These are phyloP conservation scores for Python bivittatus DNA, from an alignment of 2,113 vertebrate species.

Conservation along the genomic window DNA sequence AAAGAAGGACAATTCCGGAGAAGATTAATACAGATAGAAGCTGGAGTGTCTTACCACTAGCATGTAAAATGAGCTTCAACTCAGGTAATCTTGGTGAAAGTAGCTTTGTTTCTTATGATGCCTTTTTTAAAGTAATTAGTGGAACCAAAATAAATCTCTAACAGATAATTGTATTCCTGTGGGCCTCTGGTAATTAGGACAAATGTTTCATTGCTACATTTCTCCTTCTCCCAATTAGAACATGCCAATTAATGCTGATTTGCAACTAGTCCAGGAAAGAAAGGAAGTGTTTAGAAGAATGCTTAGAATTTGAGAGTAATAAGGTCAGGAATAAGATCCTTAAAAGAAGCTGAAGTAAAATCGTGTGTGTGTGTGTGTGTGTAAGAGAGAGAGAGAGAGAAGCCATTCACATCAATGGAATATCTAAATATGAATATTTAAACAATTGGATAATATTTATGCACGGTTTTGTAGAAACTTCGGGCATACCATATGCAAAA, in stretches of 20 bases:
- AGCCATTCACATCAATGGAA: neutral
- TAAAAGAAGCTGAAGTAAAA: neutral
- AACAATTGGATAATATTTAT: neutral
- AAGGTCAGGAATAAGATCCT: constrained; percentile 18
- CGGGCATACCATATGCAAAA: neutral
- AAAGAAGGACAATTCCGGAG: neutral
- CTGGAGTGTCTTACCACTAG: neutral
- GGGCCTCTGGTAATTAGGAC: constrained; percentile 30
- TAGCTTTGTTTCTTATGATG: constrained; percentile 22
- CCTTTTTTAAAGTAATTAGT: constrained; percentile 25
- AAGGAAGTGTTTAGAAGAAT: neutral
- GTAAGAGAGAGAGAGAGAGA: neutral
- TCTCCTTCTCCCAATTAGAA: constrained; percentile 25
- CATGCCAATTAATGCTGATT: constrained; percentile 30
- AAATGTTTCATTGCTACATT: constrained; percentile 31
- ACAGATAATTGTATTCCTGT: constrained; percentile 30
- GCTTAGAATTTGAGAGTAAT: neutral
- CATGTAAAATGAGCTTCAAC: neutral
- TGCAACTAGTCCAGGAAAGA: neutral
- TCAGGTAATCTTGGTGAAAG: neutral
- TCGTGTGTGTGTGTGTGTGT: neutral
- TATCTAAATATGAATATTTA: neutral
- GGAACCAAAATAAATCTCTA: constrained; percentile 20
- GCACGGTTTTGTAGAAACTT: neutral
- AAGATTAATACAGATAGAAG: neutral